Conservation (phyloP, 2,113 vertebrate species). For the Hystrix brachyura region DNA sequence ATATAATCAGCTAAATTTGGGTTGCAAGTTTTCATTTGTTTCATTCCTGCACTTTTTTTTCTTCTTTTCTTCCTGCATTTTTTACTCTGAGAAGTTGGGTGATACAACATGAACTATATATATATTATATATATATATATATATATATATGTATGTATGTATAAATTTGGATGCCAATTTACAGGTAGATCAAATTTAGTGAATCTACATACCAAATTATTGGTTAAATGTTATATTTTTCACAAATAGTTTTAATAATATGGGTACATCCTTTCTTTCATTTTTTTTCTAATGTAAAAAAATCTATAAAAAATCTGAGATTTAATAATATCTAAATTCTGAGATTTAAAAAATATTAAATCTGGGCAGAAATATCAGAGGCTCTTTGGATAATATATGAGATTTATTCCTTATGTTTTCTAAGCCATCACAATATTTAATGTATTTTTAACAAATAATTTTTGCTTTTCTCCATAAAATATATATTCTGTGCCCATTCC, state of each 20-base stretch:
- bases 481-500: not conserved
- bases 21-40: not conserved
- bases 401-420: not conserved
- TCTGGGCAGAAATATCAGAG: not conserved
- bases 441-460: not conserved
- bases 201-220: not conserved
- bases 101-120: not conserved
- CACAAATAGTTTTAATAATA: not conserved
- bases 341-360: not conserved
- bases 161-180: not conserved
- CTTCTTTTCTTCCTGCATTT: not conserved
- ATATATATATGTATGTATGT: not conserved
- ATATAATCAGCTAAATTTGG: not conserved
- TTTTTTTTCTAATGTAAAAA: not conserved
- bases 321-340: not conserved
- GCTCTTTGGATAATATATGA: not conserved
- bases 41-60: not conserved
- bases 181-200: not conserved
- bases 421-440: not conserved
- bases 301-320: not conserved
- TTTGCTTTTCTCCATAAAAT: not conserved
- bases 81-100: not conserved
- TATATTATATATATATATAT: not conserved
- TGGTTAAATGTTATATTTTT: not conserved
- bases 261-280: not conserved